These are phyloP conservation scores for Crossocerus cetratus DNA, from an alignment of 2,888 invertebrate species.

Conservation along the genomic window DNA sequence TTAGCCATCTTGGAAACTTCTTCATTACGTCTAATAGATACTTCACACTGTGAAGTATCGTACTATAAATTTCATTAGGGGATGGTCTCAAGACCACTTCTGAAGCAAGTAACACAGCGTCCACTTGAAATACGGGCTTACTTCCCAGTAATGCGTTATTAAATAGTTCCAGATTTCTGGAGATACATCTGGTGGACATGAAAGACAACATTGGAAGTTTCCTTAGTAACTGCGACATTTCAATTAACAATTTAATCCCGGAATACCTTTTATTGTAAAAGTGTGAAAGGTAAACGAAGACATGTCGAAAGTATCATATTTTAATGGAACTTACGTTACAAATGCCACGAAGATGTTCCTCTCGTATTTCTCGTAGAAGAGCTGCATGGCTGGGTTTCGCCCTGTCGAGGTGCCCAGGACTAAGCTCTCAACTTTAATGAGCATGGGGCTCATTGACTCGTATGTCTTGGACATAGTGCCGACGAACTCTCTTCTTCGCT, in stretches of 20 bases:
- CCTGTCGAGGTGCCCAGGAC: slow-evolving; percentile 90
- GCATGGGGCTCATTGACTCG: slow-evolving; percentile 87
- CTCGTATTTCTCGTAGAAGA: slow-evolving; percentile 91
- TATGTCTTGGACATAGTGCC: slow-evolving; percentile 85
- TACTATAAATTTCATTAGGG: slow-evolving; percentile 86
- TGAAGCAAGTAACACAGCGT: slow-evolving; percentile 85
- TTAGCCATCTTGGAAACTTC: slow-evolving; percentile 91
- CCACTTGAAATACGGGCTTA: slow-evolving; percentile 87
- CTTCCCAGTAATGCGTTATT: slow-evolving; percentile 80
- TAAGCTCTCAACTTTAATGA: slow-evolving; percentile 91
- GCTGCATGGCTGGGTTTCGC: slow-evolving; percentile 83
- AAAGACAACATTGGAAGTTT: background rate
- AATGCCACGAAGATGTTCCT: slow-evolving; percentile 85
- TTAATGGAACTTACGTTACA: slow-evolving; percentile 76
- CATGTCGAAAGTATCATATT: too few species aligned
- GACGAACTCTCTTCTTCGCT: slow-evolving; percentile 83
- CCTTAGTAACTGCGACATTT: too few species aligned
- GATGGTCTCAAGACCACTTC: slow-evolving; percentile 88
- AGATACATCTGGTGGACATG: slow-evolving; percentile 58
- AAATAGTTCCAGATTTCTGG: slow-evolving; percentile 84
- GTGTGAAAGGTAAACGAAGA: too few species aligned
- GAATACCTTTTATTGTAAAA: too few species aligned
- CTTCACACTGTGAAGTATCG: slow-evolving; percentile 85
- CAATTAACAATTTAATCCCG: too few species aligned
- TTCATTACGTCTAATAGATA: slow-evolving; percentile 89